Base-by-base conservation (phyloP, 2,888 invertebrate genomes). In the Petrolisthes cinctipes region DNA sequence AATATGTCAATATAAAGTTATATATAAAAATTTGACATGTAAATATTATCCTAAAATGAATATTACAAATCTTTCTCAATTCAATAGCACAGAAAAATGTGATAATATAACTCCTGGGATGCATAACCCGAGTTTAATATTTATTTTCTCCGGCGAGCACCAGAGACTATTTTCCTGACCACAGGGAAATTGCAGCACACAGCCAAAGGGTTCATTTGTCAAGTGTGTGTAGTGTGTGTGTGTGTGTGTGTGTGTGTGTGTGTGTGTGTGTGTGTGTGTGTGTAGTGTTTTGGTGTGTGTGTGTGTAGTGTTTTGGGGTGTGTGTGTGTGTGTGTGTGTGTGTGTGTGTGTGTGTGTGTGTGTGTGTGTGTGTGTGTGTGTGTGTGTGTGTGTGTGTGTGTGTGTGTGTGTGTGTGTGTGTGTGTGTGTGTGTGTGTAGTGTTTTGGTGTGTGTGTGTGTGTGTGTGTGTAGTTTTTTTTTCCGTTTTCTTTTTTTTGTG, bases 341-440 rank as follows among this genome's bases (percentile, higher is more conserved):
- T 61, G 61, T 61, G 61, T 61, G 61, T 61, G 61, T 61, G 61
- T 61, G 61, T 61, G 61, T 61, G 76, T 76, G 76, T 76, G 76
- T 76, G 76, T 76, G 76, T 76, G 76, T 76, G 76, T 76, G 76
- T 76, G 76, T 76, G 76, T 76, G 76, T 76, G 76, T 76, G 76
- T 76, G 76, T 76, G 76, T 76, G 76, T 76, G 76, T 76, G 76
- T 76, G 76, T 76, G 76, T 76, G 76, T 76, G 76, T 76, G 76
- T 76, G 76, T 76, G 76, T 76, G 76, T 76, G 51, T 37, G 76
- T 51, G 76, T 51, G 76, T 37, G 37, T 51, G 9, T 2, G 51
- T 76, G 54, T 76, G 51, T 4, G 4, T 76, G 37, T 9, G n/a
- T 73, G 14, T 73, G n/a, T 4, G 9, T 73, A 20, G 17, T 73